Base-by-base conservation (phyloP, 1,140 invertebrate genomes). In the Zaprionus davidi region DNA sequence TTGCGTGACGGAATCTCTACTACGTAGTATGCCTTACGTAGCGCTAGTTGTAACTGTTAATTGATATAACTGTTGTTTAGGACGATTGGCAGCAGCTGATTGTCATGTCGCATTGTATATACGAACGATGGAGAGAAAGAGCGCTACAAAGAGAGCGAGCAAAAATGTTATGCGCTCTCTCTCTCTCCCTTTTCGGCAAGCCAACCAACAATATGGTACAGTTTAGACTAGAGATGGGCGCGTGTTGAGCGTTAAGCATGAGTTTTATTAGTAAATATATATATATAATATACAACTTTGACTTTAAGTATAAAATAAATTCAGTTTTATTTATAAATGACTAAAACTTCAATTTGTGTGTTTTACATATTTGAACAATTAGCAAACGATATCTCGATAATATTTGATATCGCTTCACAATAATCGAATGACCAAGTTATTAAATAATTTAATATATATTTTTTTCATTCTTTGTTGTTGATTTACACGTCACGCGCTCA, bases 191-290 rank as follows among this genome's bases (percentile, higher is more conserved):
- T 12, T 53, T 31, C 9, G 22, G 26, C 46, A 41, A 69, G 55
- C 58, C 64, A 67, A 53, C 38, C 49, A 71, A 60, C 83, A 87
- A 87, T 88, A 88, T 88, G 84, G 84, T 87, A 87, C 84, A 87
- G 84, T 87, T 87, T 76, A 64, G 69, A 62, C 58, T 71, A 71
- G 77, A 75, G 68, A 63, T 76, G 76, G 34, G 38, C 55, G 34
- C 34, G 68, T 38, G 38, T 46, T 36, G 12, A 2, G 44, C 17
- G 44, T 15, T 3, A 13, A n/a, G 7, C 53, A 28, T 15, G 26
- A 28, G 6, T 17, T 46, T 20, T 46, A 46, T 17, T n/a, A 28
- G 53, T 56, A 17, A 56, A 56, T 31, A 41, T 41, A 15, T 15
- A 55, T 7, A 28, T 28, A 28, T n/a, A 28, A 15, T 15, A 46